phyloP scores from a whole-genome alignment of 2,797 vertebrate genomes.

The Pseudochirops cupreus region DNA sequence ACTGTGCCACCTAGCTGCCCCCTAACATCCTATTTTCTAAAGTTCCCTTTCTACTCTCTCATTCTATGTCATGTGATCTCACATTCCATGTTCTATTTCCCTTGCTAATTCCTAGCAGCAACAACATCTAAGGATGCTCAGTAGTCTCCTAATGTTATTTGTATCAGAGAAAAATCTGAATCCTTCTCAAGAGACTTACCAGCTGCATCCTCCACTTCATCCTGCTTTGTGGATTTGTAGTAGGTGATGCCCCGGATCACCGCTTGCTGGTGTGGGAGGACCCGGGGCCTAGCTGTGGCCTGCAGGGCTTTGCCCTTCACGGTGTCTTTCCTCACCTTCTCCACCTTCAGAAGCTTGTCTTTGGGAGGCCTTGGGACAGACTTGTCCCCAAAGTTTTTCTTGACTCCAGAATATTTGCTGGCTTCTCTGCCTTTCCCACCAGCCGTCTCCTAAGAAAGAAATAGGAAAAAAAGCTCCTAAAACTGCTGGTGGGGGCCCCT shows the following conservation, averaged over 20 bases:
- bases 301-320: slow-evolving; percentile 83
- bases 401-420: slow-evolving; percentile 85
- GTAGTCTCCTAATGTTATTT: background rate
- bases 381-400: slow-evolving; percentile 88
- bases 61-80: background rate
- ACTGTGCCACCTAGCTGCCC: background rate
- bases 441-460: slow-evolving; percentile 88
- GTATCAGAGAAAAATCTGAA: background rate
- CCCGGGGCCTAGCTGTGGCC: slow-evolving; percentile 90
- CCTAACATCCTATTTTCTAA: background rate
- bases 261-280: slow-evolving; percentile 88
- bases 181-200: slow-evolving; percentile 71
- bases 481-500: background rate
- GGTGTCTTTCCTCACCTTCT: slow-evolving; percentile 92
- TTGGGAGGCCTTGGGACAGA: slow-evolving; percentile 84
- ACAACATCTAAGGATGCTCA: too few species aligned
- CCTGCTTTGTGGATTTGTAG: slow-evolving; percentile 92
- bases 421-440: slow-evolving; percentile 87
- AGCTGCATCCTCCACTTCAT: slow-evolving; percentile 77
- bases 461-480: background rate
- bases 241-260: slow-evolving; percentile 95
- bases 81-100: background rate
- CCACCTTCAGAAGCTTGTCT: slow-evolving; percentile 88
- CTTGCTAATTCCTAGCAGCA: background rate
- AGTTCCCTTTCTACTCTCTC: background rate